Percentiles rank a stretch among this genome's conserved stretches.
Conservation (phyloP, 1,140 invertebrate species). For the Odontomachus brunneus region DNA sequence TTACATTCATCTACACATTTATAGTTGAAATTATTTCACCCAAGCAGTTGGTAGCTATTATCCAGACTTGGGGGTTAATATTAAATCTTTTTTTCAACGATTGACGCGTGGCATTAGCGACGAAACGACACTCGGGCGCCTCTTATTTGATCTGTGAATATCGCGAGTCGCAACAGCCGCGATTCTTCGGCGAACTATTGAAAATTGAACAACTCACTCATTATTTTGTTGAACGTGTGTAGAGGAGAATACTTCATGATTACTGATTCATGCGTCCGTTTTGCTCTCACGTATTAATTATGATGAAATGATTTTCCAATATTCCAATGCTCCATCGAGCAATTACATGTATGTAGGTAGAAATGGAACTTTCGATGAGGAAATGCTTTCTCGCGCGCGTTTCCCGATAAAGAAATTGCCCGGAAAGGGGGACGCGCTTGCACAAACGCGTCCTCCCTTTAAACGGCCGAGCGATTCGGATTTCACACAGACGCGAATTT, state of each 20-base stretch:
- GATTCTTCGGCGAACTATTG: too few species aligned
- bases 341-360: background rate
- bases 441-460: background rate
- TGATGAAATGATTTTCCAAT: background rate
- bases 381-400: background rate
- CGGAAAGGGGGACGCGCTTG: background rate
- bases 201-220: too few species aligned
- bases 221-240: too few species aligned
- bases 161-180: background rate
- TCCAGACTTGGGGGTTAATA: too few species aligned
- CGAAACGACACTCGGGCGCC: background rate
- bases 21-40: too few species aligned
- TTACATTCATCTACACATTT: too few species aligned
- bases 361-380: background rate
- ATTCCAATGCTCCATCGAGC: background rate
- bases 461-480: background rate
- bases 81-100: too few species aligned
- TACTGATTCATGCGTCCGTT: too few species aligned
- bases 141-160: background rate
- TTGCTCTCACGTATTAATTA: background rate
- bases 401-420: background rate
- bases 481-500: conserved; percentile 34
- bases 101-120: background rate
- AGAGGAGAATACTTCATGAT: too few species aligned
- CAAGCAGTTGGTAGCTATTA: too few species aligned